phyloP scores from a whole-genome alignment of 2,113 vertebrate species.

The Coreoperca whiteheadi region DNA sequence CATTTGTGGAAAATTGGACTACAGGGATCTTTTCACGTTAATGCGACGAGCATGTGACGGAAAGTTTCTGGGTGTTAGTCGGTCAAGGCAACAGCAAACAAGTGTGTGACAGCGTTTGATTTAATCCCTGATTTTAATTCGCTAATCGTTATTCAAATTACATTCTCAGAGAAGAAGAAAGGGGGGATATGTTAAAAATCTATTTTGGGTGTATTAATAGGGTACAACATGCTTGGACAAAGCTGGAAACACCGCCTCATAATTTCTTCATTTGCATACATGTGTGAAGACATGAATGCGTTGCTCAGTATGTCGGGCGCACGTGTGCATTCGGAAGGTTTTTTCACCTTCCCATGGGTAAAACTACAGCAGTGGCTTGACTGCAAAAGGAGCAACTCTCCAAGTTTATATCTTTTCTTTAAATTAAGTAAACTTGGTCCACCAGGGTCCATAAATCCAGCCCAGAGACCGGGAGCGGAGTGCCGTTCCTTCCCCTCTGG shows the following conservation, averaged over 20 bases:
- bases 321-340: constrained; percentile 25
- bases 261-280: constrained; percentile 9
- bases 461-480: constrained; percentile 63
- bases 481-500: constrained; percentile 84
- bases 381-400: constrained; percentile 43
- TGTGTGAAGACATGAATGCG: neutral
- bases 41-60: constrained; percentile 42
- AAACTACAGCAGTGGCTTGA: constrained; percentile 27
- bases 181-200: neutral
- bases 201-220: constrained; percentile 34
- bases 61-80: constrained; percentile 66
- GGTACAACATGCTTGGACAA: constrained; percentile 18
- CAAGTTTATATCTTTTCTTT: constrained; percentile 87
- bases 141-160: constrained; percentile 62
- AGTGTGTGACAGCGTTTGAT: constrained; percentile 49
- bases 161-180: constrained; percentile 26
- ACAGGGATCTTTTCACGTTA: constrained; percentile 53
- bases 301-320: neutral
- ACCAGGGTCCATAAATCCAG: constrained; percentile 90
- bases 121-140: constrained; percentile 70
- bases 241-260: neutral
- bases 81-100: constrained; percentile 63
- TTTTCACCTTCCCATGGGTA: constrained; percentile 15
- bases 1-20: constrained; percentile 57
- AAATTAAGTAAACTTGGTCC: constrained; percentile 91